Percentiles rank a stretch among this genome's conserved stretches.
These are phyloP conservation scores for Battus philenor DNA, from an alignment of 1,140 invertebrate genomes.

Conservation along the genomic window DNA sequence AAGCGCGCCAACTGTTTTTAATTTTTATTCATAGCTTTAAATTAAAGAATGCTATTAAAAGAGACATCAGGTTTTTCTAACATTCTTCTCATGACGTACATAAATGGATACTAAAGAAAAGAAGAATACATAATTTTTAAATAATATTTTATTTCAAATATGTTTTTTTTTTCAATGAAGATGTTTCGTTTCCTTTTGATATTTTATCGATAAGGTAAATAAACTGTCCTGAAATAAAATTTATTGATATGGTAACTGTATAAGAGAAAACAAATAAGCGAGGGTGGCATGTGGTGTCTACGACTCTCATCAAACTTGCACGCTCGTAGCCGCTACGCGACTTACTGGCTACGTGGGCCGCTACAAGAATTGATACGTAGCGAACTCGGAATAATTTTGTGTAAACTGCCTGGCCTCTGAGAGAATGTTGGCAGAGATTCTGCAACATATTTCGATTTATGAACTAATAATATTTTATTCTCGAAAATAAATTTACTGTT, in stretches of 20 bases:
- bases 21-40: too few relatives aligned
- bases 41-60: too few relatives aligned
- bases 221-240: neutral
- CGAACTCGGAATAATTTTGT: slow-evolving; percentile 5
- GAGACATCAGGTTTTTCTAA: neutral
- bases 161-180: neutral
- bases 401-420: slow-evolving; percentile 5
- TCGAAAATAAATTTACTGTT: too few relatives aligned
- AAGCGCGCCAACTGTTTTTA: too few relatives aligned
- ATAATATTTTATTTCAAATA: neutral
- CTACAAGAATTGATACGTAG: slow-evolving; percentile 6
- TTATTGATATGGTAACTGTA: slow-evolving; percentile 3
- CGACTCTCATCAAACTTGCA: slow-evolving; percentile 60
- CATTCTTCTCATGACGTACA: neutral
- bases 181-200: neutral
- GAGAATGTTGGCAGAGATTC: slow-evolving; percentile 6
- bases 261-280: slow-evolving; percentile 41
- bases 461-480: too few relatives aligned
- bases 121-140: neutral
- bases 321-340: slow-evolving; percentile 30
- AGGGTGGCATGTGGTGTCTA: slow-evolving; percentile 42
- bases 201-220: neutral
- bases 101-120: neutral
- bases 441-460: neutral
- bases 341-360: slow-evolving; percentile 27